A percentile compares a stretch with the other conserved stretches of the same genome.
Evolutionary conservation across 1,140 invertebrate genomes (phyloP).

Genomic region (Pogonus chalceus): DNA sequence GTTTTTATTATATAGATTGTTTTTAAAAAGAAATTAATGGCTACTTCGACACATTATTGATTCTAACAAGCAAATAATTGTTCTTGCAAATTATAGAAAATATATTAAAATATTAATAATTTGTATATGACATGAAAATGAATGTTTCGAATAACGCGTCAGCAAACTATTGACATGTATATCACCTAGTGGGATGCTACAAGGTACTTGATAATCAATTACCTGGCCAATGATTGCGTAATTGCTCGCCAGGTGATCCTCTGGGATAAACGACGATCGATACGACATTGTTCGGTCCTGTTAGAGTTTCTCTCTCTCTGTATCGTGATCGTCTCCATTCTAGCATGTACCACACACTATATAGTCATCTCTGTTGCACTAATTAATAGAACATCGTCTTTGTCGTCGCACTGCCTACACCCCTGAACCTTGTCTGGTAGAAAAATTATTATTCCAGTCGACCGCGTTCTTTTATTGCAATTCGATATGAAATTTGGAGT

Average conservation of each 20-base stretch:
- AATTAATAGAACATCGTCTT: background rate
- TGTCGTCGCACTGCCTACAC: no score
- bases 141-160: no score
- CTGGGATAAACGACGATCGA: conserved; percentile 26
- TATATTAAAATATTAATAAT: no score
- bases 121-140: no score
- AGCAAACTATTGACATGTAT: conserved; percentile 5
- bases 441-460: background rate
- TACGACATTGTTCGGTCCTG: conserved; percentile 23
- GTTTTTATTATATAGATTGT: no score
- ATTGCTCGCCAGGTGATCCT: conserved; percentile 27
- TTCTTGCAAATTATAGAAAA: no score
- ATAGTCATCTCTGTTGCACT: background rate
- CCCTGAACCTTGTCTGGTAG: no score
- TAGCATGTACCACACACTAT: background rate
- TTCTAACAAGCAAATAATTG: no score
- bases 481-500: background rate
- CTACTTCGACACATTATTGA: no score
- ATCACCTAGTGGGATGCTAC: conserved; percentile 5
- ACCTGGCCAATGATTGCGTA: conserved; percentile 24
- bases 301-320: conserved; percentile 8
- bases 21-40: no score
- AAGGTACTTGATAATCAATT: conserved; percentile 25
- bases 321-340: background rate
- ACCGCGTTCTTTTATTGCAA: conserved; percentile 2